A percentile compares a stretch with the other conserved stretches of the same genome.
phyloP scores from a whole-genome alignment of 2,113 vertebrate species.

The Rhabdornis inornatus region DNA sequence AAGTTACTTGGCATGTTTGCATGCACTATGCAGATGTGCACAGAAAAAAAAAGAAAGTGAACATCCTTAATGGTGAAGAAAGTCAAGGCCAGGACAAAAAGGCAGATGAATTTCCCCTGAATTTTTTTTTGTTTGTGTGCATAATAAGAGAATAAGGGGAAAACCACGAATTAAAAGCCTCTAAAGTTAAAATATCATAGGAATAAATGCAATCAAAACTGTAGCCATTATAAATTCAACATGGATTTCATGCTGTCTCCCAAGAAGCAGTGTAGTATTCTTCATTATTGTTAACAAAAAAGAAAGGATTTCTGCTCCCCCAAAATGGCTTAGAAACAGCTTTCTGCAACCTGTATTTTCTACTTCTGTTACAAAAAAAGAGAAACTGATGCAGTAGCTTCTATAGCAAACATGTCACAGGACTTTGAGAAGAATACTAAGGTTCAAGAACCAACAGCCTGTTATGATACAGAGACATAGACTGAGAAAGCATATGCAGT shows the following conservation, averaged over 20 bases:
- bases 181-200: not conserved
- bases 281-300: not conserved
- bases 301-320: not conserved
- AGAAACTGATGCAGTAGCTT: not conserved
- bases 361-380: not conserved
- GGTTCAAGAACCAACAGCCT: slow-evolving; percentile 20
- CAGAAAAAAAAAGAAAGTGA: not conserved
- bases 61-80: not conserved
- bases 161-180: not conserved
- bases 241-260: not conserved
- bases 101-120: not conserved
- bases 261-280: not conserved
- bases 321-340: not conserved
- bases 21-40: not conserved
- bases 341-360: not conserved
- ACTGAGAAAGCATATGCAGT: not conserved
- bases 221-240: not conserved
- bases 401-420: not conserved
- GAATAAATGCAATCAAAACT: not conserved
- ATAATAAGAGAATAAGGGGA: not conserved
- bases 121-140: not conserved
- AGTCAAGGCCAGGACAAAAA: not conserved
- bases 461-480: not conserved
- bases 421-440: slow-evolving; percentile 25
- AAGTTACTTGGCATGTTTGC: not conserved